Base-by-base conservation (phyloP, 2,113 vertebrate genomes). In the Ellobius talpinus region DNA sequence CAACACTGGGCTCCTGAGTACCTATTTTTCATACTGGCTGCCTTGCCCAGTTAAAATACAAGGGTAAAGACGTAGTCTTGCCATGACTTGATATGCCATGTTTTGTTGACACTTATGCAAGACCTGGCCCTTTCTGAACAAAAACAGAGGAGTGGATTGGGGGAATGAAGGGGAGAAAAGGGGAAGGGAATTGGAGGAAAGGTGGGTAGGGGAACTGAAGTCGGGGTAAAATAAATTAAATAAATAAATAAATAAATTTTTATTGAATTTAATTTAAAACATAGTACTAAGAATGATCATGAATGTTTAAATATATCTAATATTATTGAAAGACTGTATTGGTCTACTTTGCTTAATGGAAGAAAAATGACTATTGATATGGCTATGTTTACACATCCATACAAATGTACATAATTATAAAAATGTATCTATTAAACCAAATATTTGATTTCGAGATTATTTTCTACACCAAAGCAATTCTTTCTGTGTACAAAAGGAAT, bases 331-430 rank as follows among this genome's bases (percentile, higher is more conserved):
- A 84, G 10, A 33, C n/a, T 39, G 61, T 1, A 19, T 92, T 78
- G 12, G 2, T 74, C 13, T 61, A 58, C 5, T 68, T 91, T 85
- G 7, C n/a, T 42, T 31, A 92, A 7, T 50, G 33, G 5, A 81
- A 84, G 47, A 4, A 1, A 8, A 7, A 23, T 13, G 50, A 74
- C 23, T 0, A 0, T 76, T 91, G 31, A 16, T 47, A 31, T 36
- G 13, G 10, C 31, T 19, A 2, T 7, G 24, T 21, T 26, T 55
- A 4, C 9, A 33, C 1, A 52, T 31, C 36, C 0, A 45, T 4
- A 68, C 7, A 52, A 3, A 79, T 14, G 85, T 0, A 70, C 4
- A 58, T 1, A 21, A 65, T 29, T 70, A 2, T 31, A 58, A 3
- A 52, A 79, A 31, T 74, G 4, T 21, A 52, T n/a, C 89, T 68